Conservation (phyloP, 2,888 invertebrate genomes). For the Scaptomyza tumidula region DNA sequence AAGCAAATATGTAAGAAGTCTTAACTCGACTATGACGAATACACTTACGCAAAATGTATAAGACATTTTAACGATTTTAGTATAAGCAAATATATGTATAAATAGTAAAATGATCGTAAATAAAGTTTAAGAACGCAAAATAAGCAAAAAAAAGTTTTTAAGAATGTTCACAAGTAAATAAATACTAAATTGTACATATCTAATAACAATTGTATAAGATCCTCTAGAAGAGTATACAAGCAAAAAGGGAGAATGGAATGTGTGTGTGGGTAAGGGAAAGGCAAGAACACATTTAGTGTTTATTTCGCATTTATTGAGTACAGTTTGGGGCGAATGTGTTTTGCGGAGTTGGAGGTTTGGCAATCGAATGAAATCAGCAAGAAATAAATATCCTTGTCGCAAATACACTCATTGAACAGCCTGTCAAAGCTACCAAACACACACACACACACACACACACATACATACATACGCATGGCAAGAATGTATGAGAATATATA, state of each 20-base stretch:
- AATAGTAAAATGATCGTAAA: not conserved
- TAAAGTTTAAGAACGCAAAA: not conserved
- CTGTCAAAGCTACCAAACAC: constrained; percentile 48
- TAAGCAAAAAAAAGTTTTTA: not conserved
- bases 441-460: constrained; percentile 2
- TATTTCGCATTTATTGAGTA: constrained; percentile 77
- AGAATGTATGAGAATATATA: constrained; percentile 62
- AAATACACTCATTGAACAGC: constrained; percentile 44
- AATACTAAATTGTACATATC: not conserved
- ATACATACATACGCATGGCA: constrained; percentile 5
- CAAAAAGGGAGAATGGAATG: not conserved
- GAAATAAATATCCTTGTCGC: constrained; percentile 76
- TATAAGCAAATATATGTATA: not conserved
- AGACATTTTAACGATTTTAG: not conserved
- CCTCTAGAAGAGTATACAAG: constrained; percentile 1
- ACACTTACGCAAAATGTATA: not conserved
- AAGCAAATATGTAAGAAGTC: not conserved
- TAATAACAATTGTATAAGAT: not conserved
- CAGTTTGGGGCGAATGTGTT: constrained; percentile 18
- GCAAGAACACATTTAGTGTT: constrained; percentile 74
- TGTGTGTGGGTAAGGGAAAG: constrained; percentile 1
- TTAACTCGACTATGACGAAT: not conserved
- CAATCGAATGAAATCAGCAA: constrained; percentile 76
- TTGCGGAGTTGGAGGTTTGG: constrained; percentile 17
- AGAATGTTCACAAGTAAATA: no score